Base-by-base conservation (phyloP, 1,140 invertebrate species). In the Bombus waltoni region DNA sequence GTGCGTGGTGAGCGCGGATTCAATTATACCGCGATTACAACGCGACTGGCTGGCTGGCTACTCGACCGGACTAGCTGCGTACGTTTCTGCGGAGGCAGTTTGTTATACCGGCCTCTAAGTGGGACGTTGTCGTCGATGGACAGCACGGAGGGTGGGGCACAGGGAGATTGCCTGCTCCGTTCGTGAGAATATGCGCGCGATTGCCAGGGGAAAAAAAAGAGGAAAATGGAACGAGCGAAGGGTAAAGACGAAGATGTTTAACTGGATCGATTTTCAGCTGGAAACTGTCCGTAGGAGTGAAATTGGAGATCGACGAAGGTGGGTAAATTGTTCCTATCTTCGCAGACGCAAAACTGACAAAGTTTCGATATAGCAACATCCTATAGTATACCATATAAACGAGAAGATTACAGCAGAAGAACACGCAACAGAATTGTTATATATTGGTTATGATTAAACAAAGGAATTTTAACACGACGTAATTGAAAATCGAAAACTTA, bases 1-100 rank as follows among this genome's bases (percentile, higher is more conserved):
- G 87, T 74, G 84, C 68, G 86, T 81, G 83, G 85, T 68, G 86
- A 89, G 83, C 89, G 87, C 86, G 88, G 92, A 94, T 94, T 94
- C 94, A 94, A 94, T 94, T 94, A 94, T 94, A 94, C 93, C 90
- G 89, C 93, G 92, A 94, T 94, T 94, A 93, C 94, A 92, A 88
- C 88, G 90, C 85, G 88, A 90, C 92, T 89, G 85, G 66, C 73
- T 84, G 86, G 32, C 42, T 73, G 72, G 32, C 42, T 73, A 68
- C 66, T 71, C 83, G 78, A 86, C 73, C 44, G n/a, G 57, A 32
- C 80, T 38, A 59, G 79, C 44, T 87, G 76, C 35, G 28, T 72
- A 74, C 79, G 85, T 89, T 81, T 81, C 85, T 74, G 85, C 53
- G 42, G 53, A 83, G 81, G 87, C 62, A 74, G 71, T 78, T 85